Percentiles rank a stretch among this genome's conserved stretches.
Evolutionary conservation across 2,113 vertebrate species (phyloP).

Genomic region (Murina feae): DNA sequence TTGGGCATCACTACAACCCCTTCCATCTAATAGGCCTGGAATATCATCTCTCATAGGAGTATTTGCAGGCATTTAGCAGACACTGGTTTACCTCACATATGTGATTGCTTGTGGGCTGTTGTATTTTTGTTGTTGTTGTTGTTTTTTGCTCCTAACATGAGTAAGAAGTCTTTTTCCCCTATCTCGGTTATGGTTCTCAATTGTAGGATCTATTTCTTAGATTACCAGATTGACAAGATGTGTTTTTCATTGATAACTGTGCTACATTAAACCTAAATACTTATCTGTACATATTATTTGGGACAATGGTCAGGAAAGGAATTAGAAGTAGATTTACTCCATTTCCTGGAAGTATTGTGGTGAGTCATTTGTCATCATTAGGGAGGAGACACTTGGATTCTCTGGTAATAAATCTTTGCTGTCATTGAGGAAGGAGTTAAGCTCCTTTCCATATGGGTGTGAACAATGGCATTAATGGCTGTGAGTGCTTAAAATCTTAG

Average conservation of each 20-base stretch:
- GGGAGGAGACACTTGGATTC: background rate
- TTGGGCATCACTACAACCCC: background rate
- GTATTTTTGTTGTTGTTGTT: too few species aligned
- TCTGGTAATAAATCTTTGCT: background rate
- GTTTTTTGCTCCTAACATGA: background rate
- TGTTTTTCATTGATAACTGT: background rate
- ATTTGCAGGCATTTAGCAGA: background rate
- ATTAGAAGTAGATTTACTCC: background rate
- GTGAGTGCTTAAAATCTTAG: background rate
- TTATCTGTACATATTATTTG: background rate
- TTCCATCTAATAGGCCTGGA: background rate
- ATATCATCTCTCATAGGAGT: background rate
- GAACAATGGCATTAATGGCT: background rate
- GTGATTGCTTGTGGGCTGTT: background rate
- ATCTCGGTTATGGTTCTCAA: background rate
- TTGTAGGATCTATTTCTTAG: background rate
- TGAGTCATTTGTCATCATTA: background rate
- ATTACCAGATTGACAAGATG: background rate
- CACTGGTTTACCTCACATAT: background rate
- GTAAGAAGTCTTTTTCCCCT: background rate
- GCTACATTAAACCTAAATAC: background rate
- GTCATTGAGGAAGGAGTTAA: background rate
- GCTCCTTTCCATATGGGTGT: background rate
- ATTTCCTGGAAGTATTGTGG: background rate
- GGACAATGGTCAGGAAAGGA: background rate